Evolutionary conservation across 2,113 vertebrate genomes (phyloP).

Genomic region (Casuarius casuarius): DNA sequence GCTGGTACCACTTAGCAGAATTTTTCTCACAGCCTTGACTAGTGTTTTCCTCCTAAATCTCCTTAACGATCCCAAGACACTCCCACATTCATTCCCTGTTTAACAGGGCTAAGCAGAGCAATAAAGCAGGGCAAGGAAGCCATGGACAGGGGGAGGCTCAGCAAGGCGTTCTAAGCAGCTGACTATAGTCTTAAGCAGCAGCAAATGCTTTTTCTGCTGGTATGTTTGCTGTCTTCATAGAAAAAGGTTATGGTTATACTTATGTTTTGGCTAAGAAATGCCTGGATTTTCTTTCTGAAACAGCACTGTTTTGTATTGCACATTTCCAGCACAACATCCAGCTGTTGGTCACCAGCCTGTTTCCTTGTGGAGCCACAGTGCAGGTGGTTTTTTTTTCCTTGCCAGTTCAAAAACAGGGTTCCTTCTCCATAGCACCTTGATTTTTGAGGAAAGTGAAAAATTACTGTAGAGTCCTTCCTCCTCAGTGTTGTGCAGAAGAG

Average conservation of each 20-base stretch:
- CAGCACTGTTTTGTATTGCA: background rate
- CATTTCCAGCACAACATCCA: background rate
- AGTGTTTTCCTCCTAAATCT: constrained; percentile 38
- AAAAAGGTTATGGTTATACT: background rate
- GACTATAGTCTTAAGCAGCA: background rate
- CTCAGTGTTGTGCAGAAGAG: background rate
- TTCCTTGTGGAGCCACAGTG: background rate
- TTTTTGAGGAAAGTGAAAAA: background rate
- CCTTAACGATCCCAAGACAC: background rate
- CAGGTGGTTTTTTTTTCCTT: background rate
- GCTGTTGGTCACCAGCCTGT: background rate
- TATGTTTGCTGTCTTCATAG: background rate
- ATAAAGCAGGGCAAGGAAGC: background rate
- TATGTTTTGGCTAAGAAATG: background rate
- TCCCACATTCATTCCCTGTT: background rate
- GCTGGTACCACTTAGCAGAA: background rate
- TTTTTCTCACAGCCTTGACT: constrained; percentile 18
- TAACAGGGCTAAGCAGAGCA: background rate
- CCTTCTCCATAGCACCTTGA: background rate
- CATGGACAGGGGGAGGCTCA: background rate
- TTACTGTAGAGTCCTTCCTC: background rate
- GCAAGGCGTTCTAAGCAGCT: background rate
- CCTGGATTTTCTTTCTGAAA: background rate
- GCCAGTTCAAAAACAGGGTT: background rate
- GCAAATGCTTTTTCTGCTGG: background rate